Conservation (phyloP, 2,888 invertebrate species). For the Smittia aterrima region DNA sequence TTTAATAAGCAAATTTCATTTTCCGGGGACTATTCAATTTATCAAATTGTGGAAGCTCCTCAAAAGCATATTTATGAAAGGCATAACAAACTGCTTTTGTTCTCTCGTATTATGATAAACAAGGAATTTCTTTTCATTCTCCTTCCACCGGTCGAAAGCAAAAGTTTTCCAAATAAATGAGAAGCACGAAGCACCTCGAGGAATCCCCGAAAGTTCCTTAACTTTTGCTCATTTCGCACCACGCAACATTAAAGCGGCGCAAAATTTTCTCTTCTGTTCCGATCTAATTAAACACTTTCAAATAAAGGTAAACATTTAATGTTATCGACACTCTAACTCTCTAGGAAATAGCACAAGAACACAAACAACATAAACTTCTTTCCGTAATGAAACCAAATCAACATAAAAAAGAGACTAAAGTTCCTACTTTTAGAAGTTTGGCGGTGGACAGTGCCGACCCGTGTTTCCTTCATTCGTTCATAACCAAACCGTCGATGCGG, state of each 20-base stretch:
- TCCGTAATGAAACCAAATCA: conserved; percentile 1
- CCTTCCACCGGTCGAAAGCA: too few species aligned
- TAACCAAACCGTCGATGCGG: background rate
- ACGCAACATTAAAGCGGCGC: background rate
- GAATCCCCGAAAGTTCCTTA: too few species aligned
- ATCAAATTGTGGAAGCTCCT: too few species aligned
- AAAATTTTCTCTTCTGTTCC: background rate
- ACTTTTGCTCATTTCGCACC: too few species aligned
- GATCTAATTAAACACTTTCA: background rate
- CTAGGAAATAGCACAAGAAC: conserved; percentile 6
- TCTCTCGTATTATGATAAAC: too few species aligned
- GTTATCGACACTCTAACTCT: background rate
- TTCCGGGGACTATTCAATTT: too few species aligned
- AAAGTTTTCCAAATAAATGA: too few species aligned
- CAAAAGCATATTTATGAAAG: too few species aligned
- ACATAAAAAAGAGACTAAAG: background rate
- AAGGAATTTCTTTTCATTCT: too few species aligned
- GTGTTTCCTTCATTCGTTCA: background rate
- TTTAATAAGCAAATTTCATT: too few species aligned
- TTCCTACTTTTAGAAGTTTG: background rate
- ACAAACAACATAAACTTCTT: background rate
- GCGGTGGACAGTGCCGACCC: background rate
- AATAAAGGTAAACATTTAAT: background rate
- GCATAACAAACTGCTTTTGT: too few species aligned
- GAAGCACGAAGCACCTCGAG: too few species aligned